Base-by-base conservation (phyloP, 2,113 vertebrate genomes). In the Scomber japonicus region DNA sequence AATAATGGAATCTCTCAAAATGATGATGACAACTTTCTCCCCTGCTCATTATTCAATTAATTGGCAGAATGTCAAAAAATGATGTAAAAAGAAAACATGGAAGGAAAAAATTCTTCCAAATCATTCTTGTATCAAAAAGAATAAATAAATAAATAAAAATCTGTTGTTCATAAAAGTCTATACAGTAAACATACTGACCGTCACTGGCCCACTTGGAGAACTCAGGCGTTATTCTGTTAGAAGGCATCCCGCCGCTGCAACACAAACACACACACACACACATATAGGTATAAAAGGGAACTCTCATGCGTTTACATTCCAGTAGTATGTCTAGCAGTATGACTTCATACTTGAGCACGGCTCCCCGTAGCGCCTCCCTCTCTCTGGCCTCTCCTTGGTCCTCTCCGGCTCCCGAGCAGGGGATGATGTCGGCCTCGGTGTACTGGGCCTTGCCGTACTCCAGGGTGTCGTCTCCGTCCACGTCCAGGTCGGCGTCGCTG, bases 391-490 rank as follows among this genome's bases (percentile, higher is more conserved):
- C 98, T 19, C 97, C 98, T 78, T 98, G 98, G 91, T 99, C 98
- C 92, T 99, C 98, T 56, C 97, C 98, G 45, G 97, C 98, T 44
- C 97, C 98, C 30, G 97, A 98, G 88, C 98, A 99, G 81, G 98
- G 98, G 86, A 99, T 99, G 88, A 99, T 95, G 16, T 99, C 98
- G 27, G 98, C 97, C 85, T 99, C 98, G 0, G 98, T 99, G 93
- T 99, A 99, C 96, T 99, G 98, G 83, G 98, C 96, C 92, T 99
- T 99, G 85, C 98, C 98, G 1, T 99, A 99, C 87, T 99, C 98
- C 89, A 99, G 91, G 51, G 98, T 99, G 96, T 99, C 98, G 0
- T 99, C 98, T 49, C 98, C 98, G 75, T 99, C 98, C 86, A 99
- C 98, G 60, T 99, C 98, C 48, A 99, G 94, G 94, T 99, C 98